Percentiles rank a stretch among this genome's conserved stretches.
These are phyloP conservation scores for Phasia obesa DNA, from an alignment of 2,888 invertebrate genomes.

Conservation along the genomic window DNA sequence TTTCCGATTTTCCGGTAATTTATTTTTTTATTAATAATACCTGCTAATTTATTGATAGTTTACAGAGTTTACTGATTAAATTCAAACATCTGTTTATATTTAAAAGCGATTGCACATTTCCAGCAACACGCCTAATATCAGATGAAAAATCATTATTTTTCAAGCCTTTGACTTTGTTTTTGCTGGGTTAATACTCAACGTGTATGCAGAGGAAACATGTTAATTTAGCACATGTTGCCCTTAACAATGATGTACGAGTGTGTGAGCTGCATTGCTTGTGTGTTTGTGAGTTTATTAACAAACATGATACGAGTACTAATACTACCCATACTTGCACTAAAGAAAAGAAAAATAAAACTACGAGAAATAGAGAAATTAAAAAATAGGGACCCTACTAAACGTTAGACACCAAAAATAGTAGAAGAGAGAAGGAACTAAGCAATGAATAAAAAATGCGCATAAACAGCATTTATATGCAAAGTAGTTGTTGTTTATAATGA, in stretches of 20 bases:
- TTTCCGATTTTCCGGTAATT: too few species aligned
- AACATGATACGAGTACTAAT: constrained; percentile 19
- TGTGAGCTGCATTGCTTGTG: background rate
- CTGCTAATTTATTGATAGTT: too few species aligned
- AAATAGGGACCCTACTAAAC: constrained; percentile 2
- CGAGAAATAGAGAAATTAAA: constrained; percentile 26
- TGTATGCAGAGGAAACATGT: constrained; percentile 18
- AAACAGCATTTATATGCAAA: constrained; percentile 63
- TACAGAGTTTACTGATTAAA: too few species aligned
- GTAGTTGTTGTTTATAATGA: constrained; percentile 47
- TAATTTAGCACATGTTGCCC: constrained; percentile 11
- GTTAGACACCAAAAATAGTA: constrained; percentile 4
- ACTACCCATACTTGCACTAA: background rate
- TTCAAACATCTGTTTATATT: too few species aligned
- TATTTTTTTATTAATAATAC: too few species aligned
- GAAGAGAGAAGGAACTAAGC: background rate
- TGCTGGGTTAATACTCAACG: background rate
- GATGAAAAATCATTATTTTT: too few species aligned
- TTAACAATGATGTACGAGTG: background rate
- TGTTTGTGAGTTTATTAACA: constrained; percentile 23
- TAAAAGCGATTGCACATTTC: too few species aligned
- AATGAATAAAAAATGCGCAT: constrained; percentile 51
- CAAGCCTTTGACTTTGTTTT: too few species aligned
- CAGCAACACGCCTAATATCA: too few species aligned
- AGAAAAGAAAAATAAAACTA: constrained; percentile 13